Evolutionary conservation across 1,140 invertebrate genomes (phyloP).

Genomic region (Sesamia nonagrioides): DNA sequence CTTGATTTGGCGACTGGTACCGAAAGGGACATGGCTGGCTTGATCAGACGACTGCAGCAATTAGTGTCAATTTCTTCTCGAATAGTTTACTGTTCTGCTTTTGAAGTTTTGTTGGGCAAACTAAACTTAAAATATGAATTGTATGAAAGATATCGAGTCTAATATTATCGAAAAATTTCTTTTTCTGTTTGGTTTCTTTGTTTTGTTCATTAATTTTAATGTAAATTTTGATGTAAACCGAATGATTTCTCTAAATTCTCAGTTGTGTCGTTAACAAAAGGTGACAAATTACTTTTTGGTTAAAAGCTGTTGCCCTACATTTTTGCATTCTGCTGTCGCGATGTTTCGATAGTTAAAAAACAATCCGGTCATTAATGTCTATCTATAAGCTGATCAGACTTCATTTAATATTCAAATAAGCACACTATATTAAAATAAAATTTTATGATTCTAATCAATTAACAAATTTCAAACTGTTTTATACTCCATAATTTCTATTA

Average conservation of each 20-base stretch:
- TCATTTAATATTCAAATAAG: conserved; percentile 1
- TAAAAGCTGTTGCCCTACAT: too few relatives aligned
- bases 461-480: conserved; percentile 19
- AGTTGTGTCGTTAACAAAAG: too few relatives aligned
- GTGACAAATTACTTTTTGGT: too few relatives aligned
- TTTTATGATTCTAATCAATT: conserved; percentile 13
- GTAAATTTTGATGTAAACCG: too few relatives aligned
- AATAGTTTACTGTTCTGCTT: conserved; percentile 36
- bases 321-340: too few relatives aligned
- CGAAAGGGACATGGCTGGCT: conserved; percentile 21
- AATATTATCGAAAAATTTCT: too few relatives aligned
- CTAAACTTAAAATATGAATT: background rate
- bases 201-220: too few relatives aligned
- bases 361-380: background rate
- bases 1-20: conserved; percentile 38
- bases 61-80: conserved; percentile 39
- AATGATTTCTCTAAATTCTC: too few relatives aligned
- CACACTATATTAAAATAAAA: conserved; percentile 16
- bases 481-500: conserved; percentile 22
- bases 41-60: conserved; percentile 11
- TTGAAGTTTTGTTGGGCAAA: background rate
- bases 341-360: too few relatives aligned
- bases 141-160: too few relatives aligned
- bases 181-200: too few relatives aligned
- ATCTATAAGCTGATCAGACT: conserved; percentile 1